These are phyloP conservation scores for Clarias fuscus DNA, from an alignment of 2,797 vertebrate genomes.

Conservation along the genomic window DNA sequence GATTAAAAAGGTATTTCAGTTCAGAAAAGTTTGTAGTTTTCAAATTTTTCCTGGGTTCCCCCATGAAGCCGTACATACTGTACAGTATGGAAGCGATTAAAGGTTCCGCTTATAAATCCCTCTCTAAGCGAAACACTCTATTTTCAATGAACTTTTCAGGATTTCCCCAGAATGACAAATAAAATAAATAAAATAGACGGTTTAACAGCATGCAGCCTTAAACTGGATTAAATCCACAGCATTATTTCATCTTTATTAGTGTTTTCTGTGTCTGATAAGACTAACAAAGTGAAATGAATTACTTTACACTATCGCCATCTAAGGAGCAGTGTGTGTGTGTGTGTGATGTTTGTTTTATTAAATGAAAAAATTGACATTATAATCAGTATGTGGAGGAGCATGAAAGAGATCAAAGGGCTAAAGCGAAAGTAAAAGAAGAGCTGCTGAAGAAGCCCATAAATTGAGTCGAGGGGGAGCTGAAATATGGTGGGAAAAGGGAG, in stretches of 20 bases:
- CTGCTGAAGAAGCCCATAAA: background rate
- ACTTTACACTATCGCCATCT: background rate
- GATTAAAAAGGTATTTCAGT: background rate
- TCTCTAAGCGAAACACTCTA: background rate
- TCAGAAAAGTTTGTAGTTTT: background rate
- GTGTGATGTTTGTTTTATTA: background rate
- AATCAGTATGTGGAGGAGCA: background rate
- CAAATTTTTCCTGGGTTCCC: background rate
- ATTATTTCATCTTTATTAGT: background rate
- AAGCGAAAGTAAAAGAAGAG: conserved; percentile 32
- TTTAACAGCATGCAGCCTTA: background rate
- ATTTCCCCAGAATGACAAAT: background rate
- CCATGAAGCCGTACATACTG: background rate
- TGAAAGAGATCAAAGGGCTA: conserved; percentile 15
- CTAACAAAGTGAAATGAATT: too few relatives aligned
- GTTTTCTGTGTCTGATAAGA: background rate
- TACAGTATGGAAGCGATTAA: background rate
- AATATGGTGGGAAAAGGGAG: conserved; percentile 4
- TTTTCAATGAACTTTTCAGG: too few relatives aligned
- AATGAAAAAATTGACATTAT: background rate
- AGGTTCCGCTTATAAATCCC: background rate
- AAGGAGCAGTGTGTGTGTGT: background rate
- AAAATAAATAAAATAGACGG: background rate
- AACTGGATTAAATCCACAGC: background rate
- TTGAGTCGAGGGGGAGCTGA: conserved; percentile 5